Evolutionary conservation across 1,140 invertebrate species (phyloP).

Genomic region (Anastrepha ludens): DNA sequence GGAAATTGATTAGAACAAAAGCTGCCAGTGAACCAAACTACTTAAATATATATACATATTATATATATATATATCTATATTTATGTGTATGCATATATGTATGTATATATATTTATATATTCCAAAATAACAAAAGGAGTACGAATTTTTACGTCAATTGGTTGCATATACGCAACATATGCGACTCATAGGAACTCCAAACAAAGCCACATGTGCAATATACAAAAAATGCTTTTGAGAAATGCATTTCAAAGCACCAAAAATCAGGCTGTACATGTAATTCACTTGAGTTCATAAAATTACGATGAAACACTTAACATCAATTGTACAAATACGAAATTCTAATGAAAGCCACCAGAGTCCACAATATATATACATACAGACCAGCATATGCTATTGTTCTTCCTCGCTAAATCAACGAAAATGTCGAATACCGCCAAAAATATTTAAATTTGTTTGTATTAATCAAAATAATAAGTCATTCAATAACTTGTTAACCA

Average conservation of each 20-base stretch:
- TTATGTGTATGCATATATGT: too few species aligned
- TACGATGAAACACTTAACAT: neutral
- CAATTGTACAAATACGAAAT: constrained; percentile 52
- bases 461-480: constrained; percentile 43
- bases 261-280: neutral
- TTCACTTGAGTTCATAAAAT: neutral
- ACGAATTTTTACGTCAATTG: neutral
- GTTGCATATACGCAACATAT: neutral
- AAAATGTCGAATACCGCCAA: constrained; percentile 48
- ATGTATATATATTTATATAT: neutral
- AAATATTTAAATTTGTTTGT: constrained; percentile 29
- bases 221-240: neutral
- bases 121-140: neutral
- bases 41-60: neutral
- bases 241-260: neutral
- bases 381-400: neutral
- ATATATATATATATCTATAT: too few species aligned
- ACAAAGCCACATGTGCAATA: constrained; percentile 33
- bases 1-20: constrained; percentile 11
- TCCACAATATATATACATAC: constrained; percentile 24
- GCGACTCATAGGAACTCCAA: neutral
- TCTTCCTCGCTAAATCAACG: constrained; percentile 13
- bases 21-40: constrained; percentile 32
- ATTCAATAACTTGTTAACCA: constrained; percentile 25
- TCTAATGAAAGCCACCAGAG: constrained; percentile 42